Evolutionary conservation across 2,797 vertebrate species (phyloP).

Genomic region (Pangasius mekongensis): DNA sequence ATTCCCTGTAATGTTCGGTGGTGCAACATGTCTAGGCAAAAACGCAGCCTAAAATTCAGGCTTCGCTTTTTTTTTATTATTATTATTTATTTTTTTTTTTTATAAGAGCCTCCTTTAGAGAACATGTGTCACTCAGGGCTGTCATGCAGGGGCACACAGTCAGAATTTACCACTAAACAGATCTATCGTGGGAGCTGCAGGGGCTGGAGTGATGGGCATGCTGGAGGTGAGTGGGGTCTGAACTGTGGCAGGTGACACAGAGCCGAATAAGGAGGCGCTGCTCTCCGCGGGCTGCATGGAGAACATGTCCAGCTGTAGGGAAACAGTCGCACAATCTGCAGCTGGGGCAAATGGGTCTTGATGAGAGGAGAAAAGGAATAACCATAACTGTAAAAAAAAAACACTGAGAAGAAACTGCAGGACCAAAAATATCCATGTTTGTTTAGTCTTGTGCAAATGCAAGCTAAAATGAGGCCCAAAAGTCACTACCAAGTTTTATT

Average conservation of each 20-base stretch:
- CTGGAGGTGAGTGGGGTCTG: slow-evolving; percentile 70
- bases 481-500: not conserved
- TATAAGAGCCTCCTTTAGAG: not conserved
- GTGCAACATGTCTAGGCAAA: not conserved
- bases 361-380: slow-evolving; percentile 59
- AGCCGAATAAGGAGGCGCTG: slow-evolving; percentile 67
- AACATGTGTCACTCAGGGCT: not conserved
- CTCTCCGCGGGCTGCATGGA: slow-evolving; percentile 89
- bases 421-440: not conserved
- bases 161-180: slow-evolving; percentile 92
- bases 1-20: not conserved
- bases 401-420: not conserved
- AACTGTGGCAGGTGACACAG: slow-evolving; percentile 54
- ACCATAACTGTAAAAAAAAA: not conserved
- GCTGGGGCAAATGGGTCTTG: slow-evolving; percentile 92
- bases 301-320: slow-evolving; percentile 93
- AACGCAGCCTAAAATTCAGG: not conserved
- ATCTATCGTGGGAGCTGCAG: slow-evolving; percentile 82
- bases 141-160: slow-evolving; percentile 14
- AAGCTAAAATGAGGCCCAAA: not conserved
- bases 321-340: slow-evolving; percentile 82
- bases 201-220: slow-evolving; percentile 61
- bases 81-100: not conserved
- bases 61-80: not conserved
- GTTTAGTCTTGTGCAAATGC: not conserved